Evolutionary conservation across 2,797 vertebrate genomes (phyloP), one percentile per base, ranked within the genome.

Genomic region (Sebastes itinus): DNA sequence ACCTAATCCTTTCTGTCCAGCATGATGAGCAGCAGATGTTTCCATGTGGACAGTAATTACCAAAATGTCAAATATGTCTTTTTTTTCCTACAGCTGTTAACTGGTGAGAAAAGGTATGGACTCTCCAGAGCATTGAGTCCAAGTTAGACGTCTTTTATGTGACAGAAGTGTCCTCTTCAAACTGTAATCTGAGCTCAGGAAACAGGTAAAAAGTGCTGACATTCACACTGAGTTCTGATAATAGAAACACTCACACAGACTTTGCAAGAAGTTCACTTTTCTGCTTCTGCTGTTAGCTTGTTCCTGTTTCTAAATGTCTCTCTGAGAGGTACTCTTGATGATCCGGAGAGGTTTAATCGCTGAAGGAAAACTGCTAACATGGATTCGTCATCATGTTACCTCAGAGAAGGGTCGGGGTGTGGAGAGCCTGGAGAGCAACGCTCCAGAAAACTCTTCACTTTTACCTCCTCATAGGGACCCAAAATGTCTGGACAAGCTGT

Each of bases 171-270:
- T 11, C 20, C 23, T 68, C 7, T 27, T 82, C 35, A 62, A 33
- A 75, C 38, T 71, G 30, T 78, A 66, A 83, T 76, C 59, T 78
- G 60, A 58, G 35, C n/a, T 63, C 6, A 42, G 52, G 55, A 70
- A 76, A 68, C 60, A 16, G 28, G 14, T 16, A 9, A 74, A 78
- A 75, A 78, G 59, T 81, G 80, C 77, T 86, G 82, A 78, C 38
- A 6, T 18, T 79, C 46, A 66, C 56, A 33, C 46, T 72, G n/a
- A 12, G 54, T 59, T 59, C 20, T 32, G 30, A 68, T 64, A 73
- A 69, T 63, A 35, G 59, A 55, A 76, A 54, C 69, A 64, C 42
- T 76, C 67, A 23, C 64, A 71, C 52, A 69, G 72, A 27, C 58
- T 66, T 56, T 25, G 23, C 54, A 23, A 32, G 38, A 66, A 52